Evolutionary conservation across 2,113 vertebrate genomes (phyloP).

Genomic region (Psittacara wagleri): DNA sequence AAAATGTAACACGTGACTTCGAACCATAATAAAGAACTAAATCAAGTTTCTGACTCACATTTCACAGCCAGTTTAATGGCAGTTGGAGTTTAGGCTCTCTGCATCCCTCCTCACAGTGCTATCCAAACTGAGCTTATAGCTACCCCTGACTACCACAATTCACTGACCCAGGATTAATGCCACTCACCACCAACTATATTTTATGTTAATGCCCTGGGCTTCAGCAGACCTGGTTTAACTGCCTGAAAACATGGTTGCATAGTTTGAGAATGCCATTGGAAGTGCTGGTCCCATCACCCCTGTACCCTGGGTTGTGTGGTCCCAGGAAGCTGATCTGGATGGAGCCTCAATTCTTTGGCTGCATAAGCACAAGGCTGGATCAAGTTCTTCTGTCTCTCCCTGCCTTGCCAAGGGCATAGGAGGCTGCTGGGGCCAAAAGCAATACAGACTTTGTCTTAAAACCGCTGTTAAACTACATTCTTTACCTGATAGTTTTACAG

Average conservation of each 20-base stretch:
- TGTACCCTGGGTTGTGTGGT: not conserved
- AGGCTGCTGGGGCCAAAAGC: not conserved
- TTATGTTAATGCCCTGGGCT: not conserved
- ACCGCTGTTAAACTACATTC: not conserved
- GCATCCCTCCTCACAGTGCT: not conserved
- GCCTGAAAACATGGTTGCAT: not conserved
- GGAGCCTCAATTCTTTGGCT: not conserved
- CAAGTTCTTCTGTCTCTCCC: not conserved
- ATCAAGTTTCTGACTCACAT: not conserved
- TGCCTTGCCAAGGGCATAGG: not conserved
- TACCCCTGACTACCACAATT: not conserved
- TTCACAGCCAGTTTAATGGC: conserved; percentile 13
- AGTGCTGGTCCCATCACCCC: not conserved
- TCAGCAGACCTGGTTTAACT: not conserved
- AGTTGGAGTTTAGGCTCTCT: not conserved
- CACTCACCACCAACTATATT: not conserved
- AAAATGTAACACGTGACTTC: conserved; percentile 7
- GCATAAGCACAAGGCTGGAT: fast-evolving
- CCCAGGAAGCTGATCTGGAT: fast-evolving
- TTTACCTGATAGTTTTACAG: not conserved
- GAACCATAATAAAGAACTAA: not conserved
- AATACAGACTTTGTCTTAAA: not conserved
- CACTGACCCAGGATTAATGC: not conserved
- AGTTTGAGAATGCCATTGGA: not conserved
- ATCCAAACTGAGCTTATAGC: not conserved